Conservation (phyloP, 2,888 invertebrate species). For the Mimachlamys varia region DNA sequence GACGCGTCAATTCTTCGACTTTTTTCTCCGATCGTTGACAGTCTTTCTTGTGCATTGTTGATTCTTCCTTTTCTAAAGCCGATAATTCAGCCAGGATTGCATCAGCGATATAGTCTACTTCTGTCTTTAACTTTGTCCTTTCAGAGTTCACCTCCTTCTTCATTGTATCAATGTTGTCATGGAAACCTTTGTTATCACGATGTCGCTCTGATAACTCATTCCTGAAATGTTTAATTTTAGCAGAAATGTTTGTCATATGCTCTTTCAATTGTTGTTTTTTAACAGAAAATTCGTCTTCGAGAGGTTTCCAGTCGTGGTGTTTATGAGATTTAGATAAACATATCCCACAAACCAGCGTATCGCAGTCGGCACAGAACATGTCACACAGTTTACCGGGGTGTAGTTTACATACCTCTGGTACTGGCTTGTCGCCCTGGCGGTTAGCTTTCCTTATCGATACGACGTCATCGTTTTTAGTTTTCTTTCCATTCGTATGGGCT, state of each 20-base stretch:
- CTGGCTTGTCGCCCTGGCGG: neutral
- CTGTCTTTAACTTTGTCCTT: neutral
- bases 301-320: neutral
- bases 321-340: neutral
- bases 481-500: neutral
- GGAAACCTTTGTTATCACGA: neutral
- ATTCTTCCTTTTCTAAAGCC: neutral
- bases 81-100: neutral
- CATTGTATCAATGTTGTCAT: neutral
- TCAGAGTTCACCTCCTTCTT: neutral
- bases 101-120: neutral
- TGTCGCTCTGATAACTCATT: neutral
- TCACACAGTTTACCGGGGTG: neutral
- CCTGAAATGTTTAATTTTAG: neutral
- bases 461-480: conserved; percentile 25
- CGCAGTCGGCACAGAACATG: neutral
- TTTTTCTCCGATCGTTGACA: neutral
- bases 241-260: neutral
- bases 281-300: neutral
- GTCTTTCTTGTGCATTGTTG: neutral
- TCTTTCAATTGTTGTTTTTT: neutral
- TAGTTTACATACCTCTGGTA: neutral
- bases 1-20: neutral
- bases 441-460: neutral
- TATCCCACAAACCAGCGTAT: neutral